Evolutionary conservation across 2,797 vertebrate genomes (phyloP).

Genomic region (Crypturellus tataupa): DNA sequence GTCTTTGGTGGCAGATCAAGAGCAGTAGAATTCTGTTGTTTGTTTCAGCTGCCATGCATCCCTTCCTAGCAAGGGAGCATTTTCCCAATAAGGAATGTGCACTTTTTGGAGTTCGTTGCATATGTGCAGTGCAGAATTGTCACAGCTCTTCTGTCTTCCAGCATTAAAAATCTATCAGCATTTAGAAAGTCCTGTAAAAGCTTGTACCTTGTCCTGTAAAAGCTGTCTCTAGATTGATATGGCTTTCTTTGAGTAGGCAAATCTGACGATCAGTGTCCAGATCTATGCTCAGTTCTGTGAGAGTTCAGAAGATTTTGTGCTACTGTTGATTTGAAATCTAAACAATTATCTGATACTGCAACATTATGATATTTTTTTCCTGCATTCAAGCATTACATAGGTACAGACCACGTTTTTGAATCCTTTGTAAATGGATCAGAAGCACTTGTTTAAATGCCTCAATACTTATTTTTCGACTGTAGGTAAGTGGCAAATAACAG

Average conservation of each 20-base stretch:
- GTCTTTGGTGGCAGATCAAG: neutral
- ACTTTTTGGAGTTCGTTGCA: too few relatives aligned
- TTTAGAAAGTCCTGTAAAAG: neutral
- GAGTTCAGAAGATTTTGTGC: neutral
- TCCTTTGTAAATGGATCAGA: neutral
- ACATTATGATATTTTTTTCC: neutral
- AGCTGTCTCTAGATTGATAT: neutral
- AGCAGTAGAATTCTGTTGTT: too few relatives aligned
- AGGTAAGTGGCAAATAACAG: slow-evolving; percentile 32
- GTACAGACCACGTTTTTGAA: neutral
- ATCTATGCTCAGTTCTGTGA: neutral
- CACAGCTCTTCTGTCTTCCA: neutral
- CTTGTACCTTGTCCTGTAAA: neutral
- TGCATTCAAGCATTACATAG: neutral
- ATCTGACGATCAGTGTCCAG: neutral
- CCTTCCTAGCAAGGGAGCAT: neutral
- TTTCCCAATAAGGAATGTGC: neutral
- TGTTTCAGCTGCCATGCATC: neutral
- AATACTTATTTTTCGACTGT: neutral
- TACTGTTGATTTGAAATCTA: neutral
- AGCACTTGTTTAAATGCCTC: neutral
- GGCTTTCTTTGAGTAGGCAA: accelerated
- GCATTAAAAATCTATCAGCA: neutral
- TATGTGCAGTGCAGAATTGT: too few relatives aligned
- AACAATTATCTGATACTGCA: neutral